A percentile compares a stretch with the other conserved stretches of the same genome.
Evolutionary conservation across 2,888 invertebrate species (phyloP).

Genomic region (Anthrax anthrax): DNA sequence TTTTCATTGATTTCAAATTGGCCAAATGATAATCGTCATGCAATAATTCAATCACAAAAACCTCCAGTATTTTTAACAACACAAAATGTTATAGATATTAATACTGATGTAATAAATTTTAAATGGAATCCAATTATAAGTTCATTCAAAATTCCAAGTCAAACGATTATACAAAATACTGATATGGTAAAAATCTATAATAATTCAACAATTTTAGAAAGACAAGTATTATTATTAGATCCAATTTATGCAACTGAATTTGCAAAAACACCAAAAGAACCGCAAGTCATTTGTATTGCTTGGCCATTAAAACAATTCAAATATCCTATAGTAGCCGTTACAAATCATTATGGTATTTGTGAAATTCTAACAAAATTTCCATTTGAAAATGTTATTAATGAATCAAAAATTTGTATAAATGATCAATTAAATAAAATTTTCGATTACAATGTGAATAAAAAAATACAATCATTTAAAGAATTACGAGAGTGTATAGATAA

Average conservation of each 20-base stretch:
- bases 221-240: conserved; percentile 23
- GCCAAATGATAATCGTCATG: neutral
- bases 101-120: neutral
- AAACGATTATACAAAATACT: conserved; percentile 15
- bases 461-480: neutral
- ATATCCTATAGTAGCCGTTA: conserved; percentile 13
- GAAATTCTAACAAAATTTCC: conserved; percentile 15
- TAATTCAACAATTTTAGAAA: conserved; percentile 15
- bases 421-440: conserved; percentile 12
- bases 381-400: conserved; percentile 16
- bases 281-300: conserved; percentile 12
- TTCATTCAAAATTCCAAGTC: conserved; percentile 13
- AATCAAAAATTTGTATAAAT: conserved; percentile 11
- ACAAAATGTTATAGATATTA: neutral
- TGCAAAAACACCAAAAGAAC: conserved; percentile 15
- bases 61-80: neutral
- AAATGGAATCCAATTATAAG: conserved; percentile 10
- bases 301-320: conserved; percentile 12
- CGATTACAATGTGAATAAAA: neutral
- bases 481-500: conserved; percentile 17
- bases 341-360: conserved; percentile 22
- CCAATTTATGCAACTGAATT: conserved; percentile 20
- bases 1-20: neutral
- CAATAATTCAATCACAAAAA: neutral
- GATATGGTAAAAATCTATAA: conserved; percentile 18